A percentile compares a stretch with the other conserved stretches of the same genome.
Conservation (phyloP, 2,113 vertebrate genomes). For the Hippolais icterina region DNA sequence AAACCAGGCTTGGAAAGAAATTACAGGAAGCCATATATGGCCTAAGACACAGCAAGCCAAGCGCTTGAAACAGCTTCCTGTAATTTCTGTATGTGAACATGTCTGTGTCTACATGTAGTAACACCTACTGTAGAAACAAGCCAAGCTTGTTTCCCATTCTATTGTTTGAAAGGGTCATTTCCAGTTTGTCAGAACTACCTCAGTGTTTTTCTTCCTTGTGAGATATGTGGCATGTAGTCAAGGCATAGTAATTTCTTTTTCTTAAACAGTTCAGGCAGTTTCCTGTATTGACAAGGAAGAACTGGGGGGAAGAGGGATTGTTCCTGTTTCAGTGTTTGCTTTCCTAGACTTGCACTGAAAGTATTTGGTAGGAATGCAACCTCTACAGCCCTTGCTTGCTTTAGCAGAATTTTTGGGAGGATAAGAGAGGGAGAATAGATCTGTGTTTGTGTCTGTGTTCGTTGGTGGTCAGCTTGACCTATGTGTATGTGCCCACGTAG, state of each 20-base stretch:
- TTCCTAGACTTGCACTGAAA: not conserved
- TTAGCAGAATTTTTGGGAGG: not conserved
- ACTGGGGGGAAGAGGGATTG: rapidly evolving
- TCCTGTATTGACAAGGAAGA: not conserved
- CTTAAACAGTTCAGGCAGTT: not conserved
- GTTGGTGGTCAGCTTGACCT: not conserved
- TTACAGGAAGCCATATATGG: not conserved
- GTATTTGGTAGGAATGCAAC: not conserved
- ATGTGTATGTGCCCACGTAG: not conserved
- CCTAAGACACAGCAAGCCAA: not conserved
- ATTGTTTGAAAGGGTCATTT: not conserved
- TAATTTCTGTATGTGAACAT: not conserved
- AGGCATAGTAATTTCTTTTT: not conserved
- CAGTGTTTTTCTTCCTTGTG: not conserved
- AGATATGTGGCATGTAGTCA: not conserved
- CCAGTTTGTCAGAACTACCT: not conserved
- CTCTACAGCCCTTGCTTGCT: not conserved
- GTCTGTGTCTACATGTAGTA: not conserved
- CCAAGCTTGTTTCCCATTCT: not conserved
- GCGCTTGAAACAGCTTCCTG: not conserved
- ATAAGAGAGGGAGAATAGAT: not conserved
- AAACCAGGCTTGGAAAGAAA: not conserved
- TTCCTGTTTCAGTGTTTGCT: not conserved
- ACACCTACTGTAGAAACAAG: not conserved
- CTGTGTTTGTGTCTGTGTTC: not conserved